Percentiles rank a stretch among this genome's conserved stretches.
phyloP scores from a whole-genome alignment of 2,797 vertebrate genomes.

The Gambelia wislizenii region DNA sequence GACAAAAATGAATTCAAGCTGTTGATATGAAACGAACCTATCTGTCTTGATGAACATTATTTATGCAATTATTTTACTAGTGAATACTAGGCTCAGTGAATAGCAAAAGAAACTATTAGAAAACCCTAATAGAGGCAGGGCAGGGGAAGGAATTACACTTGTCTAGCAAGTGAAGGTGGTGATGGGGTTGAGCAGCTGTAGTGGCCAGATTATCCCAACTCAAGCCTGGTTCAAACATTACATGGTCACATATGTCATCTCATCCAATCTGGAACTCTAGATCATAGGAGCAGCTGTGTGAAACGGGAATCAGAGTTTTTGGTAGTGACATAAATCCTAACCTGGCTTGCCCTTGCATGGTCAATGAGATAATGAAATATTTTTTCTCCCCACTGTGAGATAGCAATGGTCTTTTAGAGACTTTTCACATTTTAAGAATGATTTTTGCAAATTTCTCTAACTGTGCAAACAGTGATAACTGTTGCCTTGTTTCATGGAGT shows the following conservation, averaged over 20 bases:
- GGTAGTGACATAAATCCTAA: no score
- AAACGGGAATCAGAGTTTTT: neutral
- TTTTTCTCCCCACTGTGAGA: no score
- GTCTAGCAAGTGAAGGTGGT: neutral
- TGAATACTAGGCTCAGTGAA: slow-evolving; percentile 41
- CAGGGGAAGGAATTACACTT: slow-evolving; percentile 12
- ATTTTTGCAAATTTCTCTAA: no score
- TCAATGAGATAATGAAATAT: no score
- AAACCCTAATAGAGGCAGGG: slow-evolving; percentile 34
- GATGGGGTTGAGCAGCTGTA: neutral
- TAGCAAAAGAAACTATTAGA: slow-evolving; percentile 53
- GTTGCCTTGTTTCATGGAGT: no score
- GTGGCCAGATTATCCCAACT: neutral
- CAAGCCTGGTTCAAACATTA: neutral
- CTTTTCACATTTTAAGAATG: no score
- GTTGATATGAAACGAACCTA: slow-evolving; percentile 50
- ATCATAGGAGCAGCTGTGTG: neutral
- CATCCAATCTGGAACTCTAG: neutral
- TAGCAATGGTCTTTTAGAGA: neutral
- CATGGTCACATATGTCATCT: no score
- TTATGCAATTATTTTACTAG: slow-evolving; percentile 54
- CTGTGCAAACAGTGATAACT: no score
- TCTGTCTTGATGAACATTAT: slow-evolving; percentile 49
- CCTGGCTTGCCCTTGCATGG: no score
- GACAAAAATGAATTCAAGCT: slow-evolving; percentile 37